These are phyloP conservation scores for Erethizon dorsatum DNA, from an alignment of 2,797 vertebrate species.

Conservation along the genomic window DNA sequence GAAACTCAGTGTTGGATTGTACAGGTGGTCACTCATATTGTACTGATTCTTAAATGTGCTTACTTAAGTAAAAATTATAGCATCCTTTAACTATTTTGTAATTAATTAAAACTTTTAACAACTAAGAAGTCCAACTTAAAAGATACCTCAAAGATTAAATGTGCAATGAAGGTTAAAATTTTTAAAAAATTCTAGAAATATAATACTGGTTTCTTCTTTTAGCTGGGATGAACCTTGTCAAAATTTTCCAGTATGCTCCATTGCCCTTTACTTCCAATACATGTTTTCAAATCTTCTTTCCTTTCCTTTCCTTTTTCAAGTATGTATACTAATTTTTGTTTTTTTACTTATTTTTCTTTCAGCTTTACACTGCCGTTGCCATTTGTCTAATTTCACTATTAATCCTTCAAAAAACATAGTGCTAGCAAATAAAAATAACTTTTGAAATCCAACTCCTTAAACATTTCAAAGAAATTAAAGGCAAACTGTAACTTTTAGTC, in stretches of 20 bases:
- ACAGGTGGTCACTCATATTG: background rate
- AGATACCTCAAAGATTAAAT: background rate
- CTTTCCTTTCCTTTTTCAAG: background rate
- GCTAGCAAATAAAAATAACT: slow-evolving; percentile 5
- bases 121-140: background rate
- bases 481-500: background rate
- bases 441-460: background rate
- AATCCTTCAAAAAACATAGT: background rate
- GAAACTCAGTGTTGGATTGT: background rate
- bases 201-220: background rate
- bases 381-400: background rate
- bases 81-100: background rate
- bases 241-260: background rate
- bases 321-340: background rate
- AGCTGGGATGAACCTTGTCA: background rate
- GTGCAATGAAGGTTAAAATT: background rate
- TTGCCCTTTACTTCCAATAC: background rate
- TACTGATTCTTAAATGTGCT: slow-evolving; percentile 11
- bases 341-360: background rate
- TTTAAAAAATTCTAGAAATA: background rate
- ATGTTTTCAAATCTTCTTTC: background rate
- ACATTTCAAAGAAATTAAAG: background rate
- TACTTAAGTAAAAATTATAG: slow-evolving; percentile 40
- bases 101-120: slow-evolving; percentile 38
- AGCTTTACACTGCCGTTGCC: background rate